A percentile compares a stretch with the other conserved stretches of the same genome.
These are phyloP conservation scores for Umimayanthus kanabou DNA, from an alignment of 92 coral and sea anemone species.

Conservation along the genomic window DNA sequence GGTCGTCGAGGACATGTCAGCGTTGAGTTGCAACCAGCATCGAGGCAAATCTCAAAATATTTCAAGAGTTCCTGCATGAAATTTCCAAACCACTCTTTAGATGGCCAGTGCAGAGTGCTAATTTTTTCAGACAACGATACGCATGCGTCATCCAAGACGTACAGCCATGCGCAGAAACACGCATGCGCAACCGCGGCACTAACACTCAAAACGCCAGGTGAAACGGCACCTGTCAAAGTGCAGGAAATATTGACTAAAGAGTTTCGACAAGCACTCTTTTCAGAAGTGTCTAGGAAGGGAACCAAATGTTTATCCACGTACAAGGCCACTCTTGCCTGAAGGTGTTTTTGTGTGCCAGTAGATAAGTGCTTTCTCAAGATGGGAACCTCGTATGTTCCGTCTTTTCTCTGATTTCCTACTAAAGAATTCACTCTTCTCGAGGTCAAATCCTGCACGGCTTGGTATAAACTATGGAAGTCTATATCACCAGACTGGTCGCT, in stretches of 20 bases:
- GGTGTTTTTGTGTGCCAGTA: background rate
- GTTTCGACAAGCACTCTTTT: slow-evolving; percentile 10
- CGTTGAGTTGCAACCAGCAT: no score
- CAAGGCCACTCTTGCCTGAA: background rate
- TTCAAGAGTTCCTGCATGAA: slow-evolving; percentile 15
- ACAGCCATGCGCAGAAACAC: background rate
- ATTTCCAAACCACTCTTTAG: background rate
- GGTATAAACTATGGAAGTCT: background rate
- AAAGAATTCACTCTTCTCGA: background rate
- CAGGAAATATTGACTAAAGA: background rate
- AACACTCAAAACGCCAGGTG: background rate
- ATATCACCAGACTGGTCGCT: background rate
- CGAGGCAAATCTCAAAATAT: no score
- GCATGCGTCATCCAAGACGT: background rate
- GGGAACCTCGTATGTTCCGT: slow-evolving; percentile 30
- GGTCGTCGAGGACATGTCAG: no score
- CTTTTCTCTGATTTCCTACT: background rate
- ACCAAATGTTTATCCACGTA: slow-evolving; percentile 1
- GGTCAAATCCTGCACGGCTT: slow-evolving; percentile 1
- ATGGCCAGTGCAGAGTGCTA: background rate
- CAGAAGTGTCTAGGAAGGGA: background rate
- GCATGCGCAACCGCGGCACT: slow-evolving; percentile 8
- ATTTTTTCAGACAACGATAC: slow-evolving; percentile 6
- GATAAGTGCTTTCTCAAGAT: background rate
- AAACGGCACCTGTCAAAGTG: background rate